Percentiles rank a stretch among this genome's conserved stretches.
phyloP scores from a whole-genome alignment of 2,113 vertebrate species.

The Anolis carolinensis region DNA sequence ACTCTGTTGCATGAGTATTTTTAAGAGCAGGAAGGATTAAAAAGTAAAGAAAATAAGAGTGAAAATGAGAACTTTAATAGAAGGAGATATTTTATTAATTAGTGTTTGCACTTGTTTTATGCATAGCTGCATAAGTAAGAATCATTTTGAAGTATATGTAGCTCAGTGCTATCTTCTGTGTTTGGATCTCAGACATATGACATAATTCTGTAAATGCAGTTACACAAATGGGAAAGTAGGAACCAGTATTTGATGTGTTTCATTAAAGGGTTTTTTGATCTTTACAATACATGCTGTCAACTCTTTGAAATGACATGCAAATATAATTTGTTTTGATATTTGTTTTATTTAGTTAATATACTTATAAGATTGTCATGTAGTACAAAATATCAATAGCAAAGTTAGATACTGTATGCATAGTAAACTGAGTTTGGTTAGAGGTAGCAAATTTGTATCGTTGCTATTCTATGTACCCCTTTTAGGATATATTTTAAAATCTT shows the following conservation, averaged over 20 bases:
- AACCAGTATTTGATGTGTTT: background rate
- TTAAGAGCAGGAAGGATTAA: background rate
- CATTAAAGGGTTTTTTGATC: background rate
- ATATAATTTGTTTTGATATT: background rate
- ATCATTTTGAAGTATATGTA: background rate
- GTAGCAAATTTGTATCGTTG: background rate
- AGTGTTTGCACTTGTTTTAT: background rate
- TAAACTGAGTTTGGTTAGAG: background rate
- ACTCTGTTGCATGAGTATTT: background rate
- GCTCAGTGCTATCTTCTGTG: background rate
- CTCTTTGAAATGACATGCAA: background rate
- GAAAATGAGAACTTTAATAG: background rate
- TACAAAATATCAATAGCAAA: background rate
- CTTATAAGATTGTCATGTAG: background rate
- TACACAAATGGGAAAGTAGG: background rate
- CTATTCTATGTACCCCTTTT: background rate
- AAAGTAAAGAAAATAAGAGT: background rate
- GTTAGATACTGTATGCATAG: background rate
- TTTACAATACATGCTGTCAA: background rate
- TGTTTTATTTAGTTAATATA: background rate
- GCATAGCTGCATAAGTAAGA: background rate
- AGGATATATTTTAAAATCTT: background rate
- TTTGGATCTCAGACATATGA: background rate
- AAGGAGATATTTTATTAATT: background rate
- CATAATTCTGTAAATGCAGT: background rate